Evolutionary conservation across 2,888 invertebrate species (phyloP).

Genomic region (Caenorhabditis sp.): DNA sequence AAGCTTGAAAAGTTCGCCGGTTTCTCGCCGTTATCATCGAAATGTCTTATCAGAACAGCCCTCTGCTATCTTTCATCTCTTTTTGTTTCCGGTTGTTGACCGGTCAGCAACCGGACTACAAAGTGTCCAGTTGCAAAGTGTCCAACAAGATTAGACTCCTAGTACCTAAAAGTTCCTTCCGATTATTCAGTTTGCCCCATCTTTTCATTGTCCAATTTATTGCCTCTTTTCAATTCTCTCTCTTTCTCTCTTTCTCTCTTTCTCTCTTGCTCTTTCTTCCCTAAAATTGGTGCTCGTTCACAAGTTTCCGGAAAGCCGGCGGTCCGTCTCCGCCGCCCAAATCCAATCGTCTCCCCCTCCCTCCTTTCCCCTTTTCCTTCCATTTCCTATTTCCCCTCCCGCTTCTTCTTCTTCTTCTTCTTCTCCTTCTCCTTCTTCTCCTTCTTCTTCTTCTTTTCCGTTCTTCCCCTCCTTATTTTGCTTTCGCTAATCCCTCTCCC

Average conservation of each 20-base stretch:
- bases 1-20: too few relatives aligned
- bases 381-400: conserved; percentile 24
- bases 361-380: conserved; percentile 5
- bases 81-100: background rate
- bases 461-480: background rate
- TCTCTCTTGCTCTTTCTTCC: background rate
- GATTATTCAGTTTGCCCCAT: too few relatives aligned
- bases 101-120: background rate
- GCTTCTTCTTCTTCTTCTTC: conserved; percentile 15
- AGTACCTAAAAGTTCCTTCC: too few relatives aligned
- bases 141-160: too few relatives aligned
- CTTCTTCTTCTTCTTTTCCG: background rate
- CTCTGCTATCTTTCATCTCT: too few relatives aligned
- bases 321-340: conserved; percentile 12
- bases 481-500: background rate
- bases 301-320: conserved; percentile 42
- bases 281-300: conserved; percentile 13
- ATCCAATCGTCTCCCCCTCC: conserved; percentile 33
- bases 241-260: too few relatives aligned
- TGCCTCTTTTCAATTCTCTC: too few relatives aligned
- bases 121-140: too few relatives aligned
- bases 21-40: too few relatives aligned
- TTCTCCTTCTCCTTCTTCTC: conserved; percentile 5
- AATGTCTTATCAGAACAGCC: too few relatives aligned
- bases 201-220: too few relatives aligned